phyloP scores from a whole-genome alignment of 1,140 invertebrate species.

The Nixonia krombeini region DNA sequence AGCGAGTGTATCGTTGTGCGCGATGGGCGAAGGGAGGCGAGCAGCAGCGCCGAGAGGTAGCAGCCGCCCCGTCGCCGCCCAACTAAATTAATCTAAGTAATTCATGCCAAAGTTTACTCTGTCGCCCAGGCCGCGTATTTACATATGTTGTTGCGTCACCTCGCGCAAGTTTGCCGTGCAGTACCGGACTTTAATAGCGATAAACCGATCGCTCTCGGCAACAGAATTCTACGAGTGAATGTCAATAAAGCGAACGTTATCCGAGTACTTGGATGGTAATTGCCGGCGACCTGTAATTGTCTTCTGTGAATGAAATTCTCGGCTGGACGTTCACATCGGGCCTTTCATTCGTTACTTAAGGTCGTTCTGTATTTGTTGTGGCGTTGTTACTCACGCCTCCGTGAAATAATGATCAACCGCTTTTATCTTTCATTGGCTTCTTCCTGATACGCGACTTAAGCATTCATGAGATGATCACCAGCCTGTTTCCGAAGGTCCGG shows the following conservation, averaged over 20 bases:
- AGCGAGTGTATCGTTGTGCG: constrained; percentile 50
- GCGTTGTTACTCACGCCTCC: constrained; percentile 7
- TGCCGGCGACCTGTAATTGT: constrained; percentile 44
- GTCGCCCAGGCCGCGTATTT: constrained; percentile 37
- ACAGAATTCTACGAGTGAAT: constrained; percentile 42
- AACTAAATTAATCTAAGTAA: constrained; percentile 70
- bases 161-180: constrained; percentile 30
- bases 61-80: constrained; percentile 53
- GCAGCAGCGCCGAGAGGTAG: constrained; percentile 33
- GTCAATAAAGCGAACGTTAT: constrained; percentile 47
- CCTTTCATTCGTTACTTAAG: constrained; percentile 27
- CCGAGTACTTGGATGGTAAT: constrained; percentile 42
- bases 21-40: constrained; percentile 10
- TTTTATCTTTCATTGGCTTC: background rate
- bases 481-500: too few species aligned
- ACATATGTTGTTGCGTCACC: constrained; percentile 29
- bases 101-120: constrained; percentile 66
- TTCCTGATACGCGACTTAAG: background rate
- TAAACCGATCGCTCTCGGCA: constrained; percentile 42
- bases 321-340: constrained; percentile 22
- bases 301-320: constrained; percentile 42
- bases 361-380: constrained; percentile 27
- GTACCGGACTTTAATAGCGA: constrained; percentile 47
- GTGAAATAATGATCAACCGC: background rate
- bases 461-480: too few species aligned